Evolutionary conservation across 2,113 vertebrate genomes (phyloP).

Genomic region (Pomatorhinus ruficollis): DNA sequence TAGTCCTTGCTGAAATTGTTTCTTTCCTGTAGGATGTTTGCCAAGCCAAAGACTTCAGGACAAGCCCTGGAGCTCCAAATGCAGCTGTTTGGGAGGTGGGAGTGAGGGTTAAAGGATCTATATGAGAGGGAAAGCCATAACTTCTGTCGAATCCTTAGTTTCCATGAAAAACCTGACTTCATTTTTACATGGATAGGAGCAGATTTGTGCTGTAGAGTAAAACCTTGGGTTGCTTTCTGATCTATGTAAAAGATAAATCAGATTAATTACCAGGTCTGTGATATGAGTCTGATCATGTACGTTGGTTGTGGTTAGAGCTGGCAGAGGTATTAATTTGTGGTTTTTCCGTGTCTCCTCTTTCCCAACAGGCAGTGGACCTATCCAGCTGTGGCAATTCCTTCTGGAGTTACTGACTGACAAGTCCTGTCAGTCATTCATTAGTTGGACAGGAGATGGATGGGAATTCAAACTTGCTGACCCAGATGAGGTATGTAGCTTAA

Average conservation of each 20-base stretch:
- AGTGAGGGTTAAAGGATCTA: neutral
- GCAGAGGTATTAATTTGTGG: neutral
- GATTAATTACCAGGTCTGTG: neutral
- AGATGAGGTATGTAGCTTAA: constrained; percentile 80
- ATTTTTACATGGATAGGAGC: neutral
- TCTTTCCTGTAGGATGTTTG: neutral
- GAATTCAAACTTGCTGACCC: constrained; percentile 91
- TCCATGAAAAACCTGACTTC: neutral
- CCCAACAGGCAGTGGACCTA: constrained; percentile 85
- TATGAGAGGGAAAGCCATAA: neutral
- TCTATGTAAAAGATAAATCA: neutral
- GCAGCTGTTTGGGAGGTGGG: neutral
- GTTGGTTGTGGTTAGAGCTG: neutral
- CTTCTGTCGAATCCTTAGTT: neutral
- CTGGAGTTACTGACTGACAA: constrained; percentile 88
- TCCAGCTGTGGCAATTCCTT: constrained; percentile 91
- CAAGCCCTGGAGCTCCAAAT: neutral
- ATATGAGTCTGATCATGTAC: neutral
- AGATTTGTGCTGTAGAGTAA: neutral
- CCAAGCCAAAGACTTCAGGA: neutral
- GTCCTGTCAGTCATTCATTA: constrained; percentile 87
- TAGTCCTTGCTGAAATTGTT: neutral
- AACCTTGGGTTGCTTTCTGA: neutral
- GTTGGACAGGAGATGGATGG: constrained; percentile 91
- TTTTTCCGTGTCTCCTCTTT: neutral